Conservation (phyloP, 2,113 vertebrate genomes). For the Eulemur macaco region DNA sequence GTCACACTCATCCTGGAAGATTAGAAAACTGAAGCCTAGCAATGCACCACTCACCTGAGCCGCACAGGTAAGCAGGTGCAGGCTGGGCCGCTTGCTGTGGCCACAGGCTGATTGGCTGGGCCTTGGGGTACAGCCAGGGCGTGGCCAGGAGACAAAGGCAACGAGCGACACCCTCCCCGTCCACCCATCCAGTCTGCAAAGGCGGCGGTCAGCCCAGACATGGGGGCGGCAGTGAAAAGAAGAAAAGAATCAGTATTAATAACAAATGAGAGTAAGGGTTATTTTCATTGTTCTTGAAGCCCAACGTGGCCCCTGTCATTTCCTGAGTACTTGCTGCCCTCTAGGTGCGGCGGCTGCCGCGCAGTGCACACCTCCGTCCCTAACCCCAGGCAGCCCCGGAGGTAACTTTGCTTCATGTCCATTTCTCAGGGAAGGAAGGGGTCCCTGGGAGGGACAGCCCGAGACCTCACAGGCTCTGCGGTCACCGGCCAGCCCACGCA, state of each 20-base stretch:
- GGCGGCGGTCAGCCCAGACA: accelerated
- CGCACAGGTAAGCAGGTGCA: accelerated
- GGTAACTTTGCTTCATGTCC: neutral
- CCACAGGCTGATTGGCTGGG: neutral
- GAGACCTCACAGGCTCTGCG: accelerated
- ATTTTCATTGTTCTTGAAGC: neutral
- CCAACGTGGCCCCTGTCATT: accelerated
- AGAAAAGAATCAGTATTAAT: no score
- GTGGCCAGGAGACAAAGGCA: accelerated
- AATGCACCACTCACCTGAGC: accelerated
- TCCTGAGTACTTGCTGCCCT: accelerated
- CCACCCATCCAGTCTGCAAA: accelerated
- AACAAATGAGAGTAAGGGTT: accelerated
- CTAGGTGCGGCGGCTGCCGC: neutral
- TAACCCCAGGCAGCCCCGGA: accelerated
- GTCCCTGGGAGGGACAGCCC: accelerated
- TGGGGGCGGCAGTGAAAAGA: neutral
- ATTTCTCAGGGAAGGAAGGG: accelerated
- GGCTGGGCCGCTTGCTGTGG: neutral
- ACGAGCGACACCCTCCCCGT: neutral
- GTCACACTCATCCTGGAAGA: accelerated
- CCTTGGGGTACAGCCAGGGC: accelerated
- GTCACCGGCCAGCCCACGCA: accelerated
- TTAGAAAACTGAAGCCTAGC: neutral
- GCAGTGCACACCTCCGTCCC: accelerated